phyloP scores from a whole-genome alignment of 2,888 invertebrate genomes.

The Thymelicus acteon region DNA sequence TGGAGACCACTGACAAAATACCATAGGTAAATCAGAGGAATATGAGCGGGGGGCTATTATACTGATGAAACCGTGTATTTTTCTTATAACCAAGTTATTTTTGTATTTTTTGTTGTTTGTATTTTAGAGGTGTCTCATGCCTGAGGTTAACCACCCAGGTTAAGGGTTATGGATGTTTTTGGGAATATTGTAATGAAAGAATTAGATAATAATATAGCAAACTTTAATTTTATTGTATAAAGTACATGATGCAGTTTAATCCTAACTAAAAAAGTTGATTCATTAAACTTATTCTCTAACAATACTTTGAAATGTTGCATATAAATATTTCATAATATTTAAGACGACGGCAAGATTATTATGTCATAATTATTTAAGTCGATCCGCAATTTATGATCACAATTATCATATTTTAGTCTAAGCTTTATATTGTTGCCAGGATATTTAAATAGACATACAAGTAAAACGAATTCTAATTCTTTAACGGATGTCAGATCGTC shows the following conservation, averaged over 20 bases:
- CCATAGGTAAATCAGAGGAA: too few species aligned
- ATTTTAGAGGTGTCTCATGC: too few species aligned
- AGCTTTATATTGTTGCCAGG: background rate
- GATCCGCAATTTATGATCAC: background rate
- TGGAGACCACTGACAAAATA: too few species aligned
- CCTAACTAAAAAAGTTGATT: slow-evolving; percentile 53
- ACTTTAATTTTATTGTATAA: slow-evolving; percentile 49
- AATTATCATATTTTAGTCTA: background rate
- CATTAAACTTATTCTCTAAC: slow-evolving; percentile 59
- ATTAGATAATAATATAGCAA: slow-evolving; percentile 44
- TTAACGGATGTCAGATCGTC: slow-evolving; percentile 20
- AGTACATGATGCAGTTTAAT: slow-evolving; percentile 22
- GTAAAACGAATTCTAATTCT: background rate
- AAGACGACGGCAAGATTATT: slow-evolving; percentile 12
- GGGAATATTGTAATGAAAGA: slow-evolving; percentile 28
- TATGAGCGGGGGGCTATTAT: too few species aligned
- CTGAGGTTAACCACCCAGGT: too few species aligned
- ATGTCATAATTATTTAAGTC: background rate
- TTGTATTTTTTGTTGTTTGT: too few species aligned
- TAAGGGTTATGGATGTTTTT: too few species aligned
- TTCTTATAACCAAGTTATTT: too few species aligned
- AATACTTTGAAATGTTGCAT: slow-evolving; percentile 61
- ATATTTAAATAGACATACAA: background rate
- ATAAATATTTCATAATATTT: background rate
- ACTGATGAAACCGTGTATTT: too few species aligned